Evolutionary conservation across 2,888 invertebrate genomes (phyloP), one percentile per base, ranked within the genome.

Genomic region (Standfussiana lucernea): DNA sequence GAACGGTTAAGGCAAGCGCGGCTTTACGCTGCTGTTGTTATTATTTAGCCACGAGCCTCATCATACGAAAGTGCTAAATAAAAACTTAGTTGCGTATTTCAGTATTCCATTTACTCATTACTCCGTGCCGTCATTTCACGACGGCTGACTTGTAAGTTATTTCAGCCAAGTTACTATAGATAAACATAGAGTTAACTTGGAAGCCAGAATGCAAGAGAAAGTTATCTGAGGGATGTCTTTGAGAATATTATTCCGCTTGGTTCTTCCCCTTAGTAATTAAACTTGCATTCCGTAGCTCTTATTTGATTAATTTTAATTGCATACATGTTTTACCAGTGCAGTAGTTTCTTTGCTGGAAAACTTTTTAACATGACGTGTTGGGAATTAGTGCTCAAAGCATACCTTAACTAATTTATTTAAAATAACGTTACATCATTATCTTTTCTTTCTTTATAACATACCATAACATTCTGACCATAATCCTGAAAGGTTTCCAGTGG

Each of bases 141-240:
- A 50, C 62, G 72, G 62, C 61, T 50, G 18, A n/a, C 68, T 56
- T 59, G 8, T 67, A 50, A 82, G 71, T 75, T 80, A 84, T 84
- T 81, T 74, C 50, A 59, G 15, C 59, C 18, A 80, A 80, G 69
- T 67, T 64, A 74, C 66, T 73, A 65, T 80, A 75, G 72, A 71
- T 82, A 85, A 80, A 75, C 67, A 68, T 67, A 13, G 50, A 45
- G 11, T 81, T 45, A 47, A 65, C 65, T 69, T 69, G n/a, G 40
- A 62, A 70, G 35, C 40, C n/a, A 69, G 53, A 69, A 80, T 79
- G 65, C 37, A 84, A 15, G 68, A 45, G 50, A 37, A 80, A 80
- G 42, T 72, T 84, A 59, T 59, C 21, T 72, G 37, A 24, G 42
- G 11, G 59, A 67, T 86, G 69, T 82, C 69, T 83, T 85, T 72